Percentiles rank a stretch among this genome's conserved stretches.
Evolutionary conservation across 2,113 vertebrate genomes (phyloP).

Genomic region (Equus przewalskii): DNA sequence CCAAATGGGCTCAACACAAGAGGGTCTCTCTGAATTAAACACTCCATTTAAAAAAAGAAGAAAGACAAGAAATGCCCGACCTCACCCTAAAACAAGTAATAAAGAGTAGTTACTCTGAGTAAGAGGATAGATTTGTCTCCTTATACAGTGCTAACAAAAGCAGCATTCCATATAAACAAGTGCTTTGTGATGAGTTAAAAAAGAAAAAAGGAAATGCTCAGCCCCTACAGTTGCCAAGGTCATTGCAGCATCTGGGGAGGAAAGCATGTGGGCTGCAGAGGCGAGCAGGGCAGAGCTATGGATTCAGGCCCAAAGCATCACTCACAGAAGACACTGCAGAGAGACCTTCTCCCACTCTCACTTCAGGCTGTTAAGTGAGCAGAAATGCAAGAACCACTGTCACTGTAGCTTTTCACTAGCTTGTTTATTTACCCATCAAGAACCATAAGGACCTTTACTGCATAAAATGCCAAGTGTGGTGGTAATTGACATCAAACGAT

Average conservation of each 20-base stretch:
- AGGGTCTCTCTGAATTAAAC: conserved; percentile 14
- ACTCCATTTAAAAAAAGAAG: background rate
- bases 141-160: background rate
- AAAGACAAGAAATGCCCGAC: background rate
- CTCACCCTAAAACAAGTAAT: background rate
- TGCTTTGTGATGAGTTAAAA: background rate
- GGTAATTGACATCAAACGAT: conserved; percentile 85
- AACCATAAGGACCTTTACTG: conserved; percentile 82
- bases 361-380: conserved; percentile 41
- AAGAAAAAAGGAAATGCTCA: background rate
- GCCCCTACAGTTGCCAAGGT: background rate
- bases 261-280: background rate
- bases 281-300: background rate
- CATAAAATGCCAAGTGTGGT: conserved; percentile 84
- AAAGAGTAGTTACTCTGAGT: background rate
- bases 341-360: background rate
- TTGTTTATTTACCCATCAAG: conserved; percentile 84
- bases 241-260: background rate
- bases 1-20: background rate
- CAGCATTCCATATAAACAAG: background rate
- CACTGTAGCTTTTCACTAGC: conserved; percentile 70
- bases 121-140: conserved; percentile 37
- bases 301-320: background rate
- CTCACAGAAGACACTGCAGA: background rate
- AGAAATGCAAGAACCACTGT: conserved; percentile 50